Conservation (phyloP, 2,888 invertebrate genomes). For the Tenthredo amoena region DNA sequence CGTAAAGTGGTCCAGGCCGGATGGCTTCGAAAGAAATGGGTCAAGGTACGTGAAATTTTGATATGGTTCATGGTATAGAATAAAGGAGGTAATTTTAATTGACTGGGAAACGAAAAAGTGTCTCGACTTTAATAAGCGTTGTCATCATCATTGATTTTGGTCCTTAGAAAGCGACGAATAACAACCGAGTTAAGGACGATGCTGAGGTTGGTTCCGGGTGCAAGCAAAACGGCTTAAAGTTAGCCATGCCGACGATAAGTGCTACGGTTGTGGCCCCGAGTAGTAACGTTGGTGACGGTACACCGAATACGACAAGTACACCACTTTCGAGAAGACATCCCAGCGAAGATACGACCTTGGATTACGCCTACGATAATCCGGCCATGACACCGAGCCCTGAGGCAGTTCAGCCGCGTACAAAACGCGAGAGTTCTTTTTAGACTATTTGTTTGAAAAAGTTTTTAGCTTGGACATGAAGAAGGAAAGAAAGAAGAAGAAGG, state of each 20-base stretch:
- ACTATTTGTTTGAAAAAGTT: neutral
- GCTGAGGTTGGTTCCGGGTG: conserved; percentile 62
- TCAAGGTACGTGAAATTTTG: conserved; percentile 63
- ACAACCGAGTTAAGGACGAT: conserved; percentile 67
- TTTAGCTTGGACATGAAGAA: neutral
- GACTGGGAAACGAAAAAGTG: neutral
- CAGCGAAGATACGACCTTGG: conserved; percentile 88
- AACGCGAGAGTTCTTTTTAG: conserved; percentile 74
- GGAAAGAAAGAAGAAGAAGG: neutral
- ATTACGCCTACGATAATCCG: conserved; percentile 90
- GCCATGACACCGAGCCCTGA: conserved; percentile 85
- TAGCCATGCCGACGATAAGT: conserved; percentile 73
- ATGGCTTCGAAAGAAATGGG: conserved; percentile 64
- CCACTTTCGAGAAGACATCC: conserved; percentile 86
- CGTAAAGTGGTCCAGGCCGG: conserved; percentile 60
- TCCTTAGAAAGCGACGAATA: conserved; percentile 63
- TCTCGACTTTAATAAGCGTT: neutral
- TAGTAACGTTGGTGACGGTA: conserved; percentile 81
- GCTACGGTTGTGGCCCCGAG: conserved; percentile 62
- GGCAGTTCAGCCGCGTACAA: conserved; percentile 66
- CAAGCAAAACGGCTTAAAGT: conserved; percentile 68
- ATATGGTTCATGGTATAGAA: neutral
- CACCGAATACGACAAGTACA: conserved; percentile 85
- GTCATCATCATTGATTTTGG: neutral
- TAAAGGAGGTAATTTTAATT: conserved; percentile 17